phyloP scores from a whole-genome alignment of 2,797 vertebrate genomes.

The Paramormyrops hopkinsi region DNA sequence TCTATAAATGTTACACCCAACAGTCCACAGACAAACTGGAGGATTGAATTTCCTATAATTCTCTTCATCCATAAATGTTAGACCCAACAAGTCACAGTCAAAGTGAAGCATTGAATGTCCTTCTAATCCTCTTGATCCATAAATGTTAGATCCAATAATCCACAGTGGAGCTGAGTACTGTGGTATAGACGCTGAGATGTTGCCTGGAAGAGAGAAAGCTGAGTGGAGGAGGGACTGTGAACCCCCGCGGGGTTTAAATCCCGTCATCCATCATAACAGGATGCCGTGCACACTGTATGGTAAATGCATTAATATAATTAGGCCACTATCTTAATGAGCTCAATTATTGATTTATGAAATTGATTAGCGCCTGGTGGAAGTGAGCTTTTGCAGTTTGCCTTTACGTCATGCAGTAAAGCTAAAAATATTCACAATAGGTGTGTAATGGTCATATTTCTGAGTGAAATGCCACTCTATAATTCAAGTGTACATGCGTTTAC shows the following conservation, averaged over 20 bases:
- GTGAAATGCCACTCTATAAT: neutral
- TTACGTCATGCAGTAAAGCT: neutral
- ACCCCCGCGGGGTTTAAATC: neutral
- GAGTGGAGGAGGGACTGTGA: neutral
- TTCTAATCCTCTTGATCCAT: neutral
- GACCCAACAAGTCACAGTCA: neutral
- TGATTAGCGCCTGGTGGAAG: neutral
- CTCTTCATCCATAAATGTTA: conserved; percentile 11
- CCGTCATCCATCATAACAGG: neutral
- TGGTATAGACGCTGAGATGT: neutral
- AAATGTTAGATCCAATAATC: conserved; percentile 5
- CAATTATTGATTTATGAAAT: neutral
- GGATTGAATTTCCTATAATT: neutral
- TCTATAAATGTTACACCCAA: neutral
- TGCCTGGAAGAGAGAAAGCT: neutral
- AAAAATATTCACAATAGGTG: neutral
- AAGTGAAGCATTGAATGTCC: neutral
- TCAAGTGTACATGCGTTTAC: neutral
- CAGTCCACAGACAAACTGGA: neutral
- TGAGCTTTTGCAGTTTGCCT: neutral
- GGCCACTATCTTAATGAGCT: neutral
- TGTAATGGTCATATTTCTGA: neutral
- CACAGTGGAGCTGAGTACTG: neutral
- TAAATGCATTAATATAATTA: conserved; percentile 3
- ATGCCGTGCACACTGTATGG: neutral